Base-by-base conservation (phyloP, 2,888 invertebrate species). In the Oscheius sp. region DNA sequence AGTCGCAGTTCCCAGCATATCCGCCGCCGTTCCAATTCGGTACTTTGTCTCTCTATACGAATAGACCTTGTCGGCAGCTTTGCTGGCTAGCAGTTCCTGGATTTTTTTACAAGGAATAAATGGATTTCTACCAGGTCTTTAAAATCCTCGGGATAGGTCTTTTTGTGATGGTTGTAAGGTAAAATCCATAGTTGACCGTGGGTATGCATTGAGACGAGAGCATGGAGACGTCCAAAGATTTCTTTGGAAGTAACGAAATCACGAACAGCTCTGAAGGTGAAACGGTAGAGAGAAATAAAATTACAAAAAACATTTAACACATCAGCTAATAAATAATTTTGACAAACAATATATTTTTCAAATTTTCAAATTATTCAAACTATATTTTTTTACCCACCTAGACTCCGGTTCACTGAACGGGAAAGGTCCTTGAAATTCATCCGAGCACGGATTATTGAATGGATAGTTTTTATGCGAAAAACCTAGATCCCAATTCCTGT, bases 161-260 rank as follows among this genome's bases (percentile, higher is more conserved):
- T 70, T 30, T 74, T 73, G 50, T 79, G 73, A 56, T 82, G 81
- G 41, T 85, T 85, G 71, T 78, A 85, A 12, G 85, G 83, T 26
- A 86, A 74, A 63, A 85, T 82, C 77, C 84, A 85, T 5, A 85
- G 61, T 50, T 85, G 85, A 9, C 85, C 83, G 63, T 85, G 85
- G 0, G 85, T 85, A 69, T 85, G 85, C 75, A 85, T 70, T 5
- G 82, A 83, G 20, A 85, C 74, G 26, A 84, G 64, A 3, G 83
- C 85, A 38, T 85, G 77, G 2, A 85, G 70, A 2, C 78, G 72
- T 8, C 82, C 80, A 61, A 77, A 76, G 22, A 82, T 70, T 63
- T 80, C 79, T 12, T 66, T 71, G 0, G 80, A 75, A 56, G 73
- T 69, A 4, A 85, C 72, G 62, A 82, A 81, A 68, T 85, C 81